Evolutionary conservation across 2,113 vertebrate genomes (phyloP), one percentile per base, ranked within the genome.

Genomic region (Vulpes vulpes): DNA sequence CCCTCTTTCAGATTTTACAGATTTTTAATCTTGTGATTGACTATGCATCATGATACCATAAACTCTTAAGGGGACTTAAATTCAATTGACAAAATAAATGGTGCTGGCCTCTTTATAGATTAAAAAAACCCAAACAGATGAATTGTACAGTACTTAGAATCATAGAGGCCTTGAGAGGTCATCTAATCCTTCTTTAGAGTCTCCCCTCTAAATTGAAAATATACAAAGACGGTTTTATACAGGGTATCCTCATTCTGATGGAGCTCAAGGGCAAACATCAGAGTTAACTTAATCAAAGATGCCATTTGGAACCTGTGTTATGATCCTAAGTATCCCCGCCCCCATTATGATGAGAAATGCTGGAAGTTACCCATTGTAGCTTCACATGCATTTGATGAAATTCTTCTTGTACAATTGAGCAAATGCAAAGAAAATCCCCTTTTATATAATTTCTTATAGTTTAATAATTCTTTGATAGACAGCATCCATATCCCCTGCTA

Each of bases 401-500:
- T 95, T 94, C 15, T 89, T 60, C 73, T 90, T 88, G 71, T 83
- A 86, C 71, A 86, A 89, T 74, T 97, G 96, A 78, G 3, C 57
- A 91, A 91, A 88, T 91, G 51, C 76, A 93, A 62, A 95, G 69
- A 38, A 91, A 97, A 85, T 49, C 4, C 20, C 5, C 38, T 76
- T 94, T 97, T 84, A 89, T 95, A 69, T 86, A 95, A 96, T 89
- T 25, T 8, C 20, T 96, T 57, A 67, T 86, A 94, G 49, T 94
- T 95, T 96, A 84, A 94, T 91, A 95, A 96, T 79, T 89, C 81
- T 94, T 96, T 97, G 95, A 97, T 69, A 76, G 97, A 97, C 73
- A 96, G 92, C 84, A 95, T 94, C 43, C 2, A 59, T 95, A 94
- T 92, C 80, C 71, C 35, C 62, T 74, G 64, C n/a, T 97, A 97